A percentile compares a stretch with the other conserved stretches of the same genome.
Evolutionary conservation across 2,113 vertebrate genomes (phyloP).

Genomic region (Erpornis zantholeuca): DNA sequence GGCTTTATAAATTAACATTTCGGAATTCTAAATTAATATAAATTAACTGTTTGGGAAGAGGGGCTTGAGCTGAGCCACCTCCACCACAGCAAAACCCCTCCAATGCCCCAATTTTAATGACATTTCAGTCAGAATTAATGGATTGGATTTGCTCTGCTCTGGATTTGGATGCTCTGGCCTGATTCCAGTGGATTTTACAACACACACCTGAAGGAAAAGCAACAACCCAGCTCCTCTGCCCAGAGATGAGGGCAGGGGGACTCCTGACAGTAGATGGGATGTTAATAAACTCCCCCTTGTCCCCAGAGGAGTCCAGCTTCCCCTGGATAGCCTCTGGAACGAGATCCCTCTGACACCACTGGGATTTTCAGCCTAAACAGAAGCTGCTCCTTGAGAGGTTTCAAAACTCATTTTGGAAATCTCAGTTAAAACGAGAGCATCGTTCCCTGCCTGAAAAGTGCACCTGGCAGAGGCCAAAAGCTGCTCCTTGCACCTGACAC

Average conservation of each 20-base stretch:
- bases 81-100: fast-evolving
- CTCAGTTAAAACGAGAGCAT: not conserved
- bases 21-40: too few species aligned
- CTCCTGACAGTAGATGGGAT: not conserved
- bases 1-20: not conserved
- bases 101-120: not conserved
- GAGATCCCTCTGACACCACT: not conserved
- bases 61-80: not conserved
- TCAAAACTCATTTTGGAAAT: not conserved
- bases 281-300: not conserved
- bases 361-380: not conserved
- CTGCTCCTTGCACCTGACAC: not conserved
- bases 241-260: not conserved
- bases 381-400: not conserved
- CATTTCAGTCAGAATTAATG: not conserved
- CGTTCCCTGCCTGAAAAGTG: fast-evolving
- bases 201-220: not conserved
- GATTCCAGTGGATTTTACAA: not conserved
- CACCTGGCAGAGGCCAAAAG: not conserved
- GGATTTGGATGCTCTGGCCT: not conserved
- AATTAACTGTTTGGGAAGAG: not conserved
- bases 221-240: not conserved
- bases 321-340: not conserved
- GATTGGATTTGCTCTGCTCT: not conserved
- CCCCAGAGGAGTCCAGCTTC: not conserved